Conservation (phyloP, 2,888 invertebrate genomes). For the Pollenia angustigena region DNA sequence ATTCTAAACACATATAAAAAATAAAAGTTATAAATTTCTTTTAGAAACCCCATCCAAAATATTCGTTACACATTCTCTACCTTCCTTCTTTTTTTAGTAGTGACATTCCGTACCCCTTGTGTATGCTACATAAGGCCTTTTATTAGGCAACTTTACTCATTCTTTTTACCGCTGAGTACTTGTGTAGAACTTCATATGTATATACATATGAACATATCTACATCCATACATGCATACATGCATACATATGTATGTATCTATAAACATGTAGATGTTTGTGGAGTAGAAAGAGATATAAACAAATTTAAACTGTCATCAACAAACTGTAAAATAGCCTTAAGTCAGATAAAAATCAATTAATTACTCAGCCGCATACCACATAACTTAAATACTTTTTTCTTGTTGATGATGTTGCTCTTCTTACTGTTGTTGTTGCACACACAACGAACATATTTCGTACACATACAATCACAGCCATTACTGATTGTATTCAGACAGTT, state of each 20-base stretch:
- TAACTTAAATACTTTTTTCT: slow-evolving; percentile 71
- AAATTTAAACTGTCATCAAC: slow-evolving; percentile 76
- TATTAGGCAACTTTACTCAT: no score
- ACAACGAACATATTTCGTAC: slow-evolving; percentile 25
- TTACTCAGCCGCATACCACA: slow-evolving; percentile 75
- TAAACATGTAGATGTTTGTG: slow-evolving; percentile 51
- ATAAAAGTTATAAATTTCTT: no score
- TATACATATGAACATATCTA: no score
- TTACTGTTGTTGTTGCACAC: slow-evolving; percentile 62
- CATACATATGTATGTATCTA: neutral
- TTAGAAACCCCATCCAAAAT: no score
- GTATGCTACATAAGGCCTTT: no score
- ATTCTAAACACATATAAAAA: no score
- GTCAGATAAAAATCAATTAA: slow-evolving; percentile 83
- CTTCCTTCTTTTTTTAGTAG: no score
- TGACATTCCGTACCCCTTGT: no score
- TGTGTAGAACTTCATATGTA: neutral
- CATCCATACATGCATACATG: slow-evolving; percentile 79
- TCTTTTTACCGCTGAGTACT: no score
- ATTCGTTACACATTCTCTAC: no score
- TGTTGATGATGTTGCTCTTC: slow-evolving; percentile 60
- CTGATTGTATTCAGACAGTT: slow-evolving; percentile 8
- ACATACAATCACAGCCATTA: neutral
- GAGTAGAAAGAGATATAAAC: slow-evolving; percentile 61
- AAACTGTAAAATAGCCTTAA: slow-evolving; percentile 78